Percentiles rank a stretch among this genome's conserved stretches.
phyloP scores from a whole-genome alignment of 2,113 vertebrate species.

The Barnardius zonarius region DNA sequence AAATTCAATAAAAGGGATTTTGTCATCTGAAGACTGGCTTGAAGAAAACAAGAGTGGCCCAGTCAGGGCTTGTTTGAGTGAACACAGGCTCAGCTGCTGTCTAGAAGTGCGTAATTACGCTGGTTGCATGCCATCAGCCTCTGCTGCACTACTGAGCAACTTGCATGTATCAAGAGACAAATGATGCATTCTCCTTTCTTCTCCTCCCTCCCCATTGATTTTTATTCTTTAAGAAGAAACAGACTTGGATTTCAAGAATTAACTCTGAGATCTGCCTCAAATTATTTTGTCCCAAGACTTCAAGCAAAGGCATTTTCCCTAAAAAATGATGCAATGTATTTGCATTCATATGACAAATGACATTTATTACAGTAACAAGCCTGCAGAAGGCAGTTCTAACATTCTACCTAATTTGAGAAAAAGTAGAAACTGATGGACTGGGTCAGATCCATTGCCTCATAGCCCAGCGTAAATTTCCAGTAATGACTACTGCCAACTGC shows the following conservation, averaged over 20 bases:
- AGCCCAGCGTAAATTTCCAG: neutral
- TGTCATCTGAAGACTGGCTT: neutral
- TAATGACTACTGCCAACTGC: neutral
- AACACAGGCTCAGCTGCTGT: neutral
- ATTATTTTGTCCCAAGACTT: neutral
- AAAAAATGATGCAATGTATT: neutral
- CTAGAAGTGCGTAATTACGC: fast-evolving
- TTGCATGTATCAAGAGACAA: neutral
- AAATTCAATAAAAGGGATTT: neutral
- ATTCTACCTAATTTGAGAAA: neutral
- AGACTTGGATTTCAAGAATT: neutral
- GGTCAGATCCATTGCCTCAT: neutral
- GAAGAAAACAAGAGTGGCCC: neutral
- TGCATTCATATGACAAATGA: neutral
- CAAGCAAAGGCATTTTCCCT: neutral
- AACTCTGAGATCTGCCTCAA: neutral
- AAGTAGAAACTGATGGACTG: neutral
- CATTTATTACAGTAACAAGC: neutral
- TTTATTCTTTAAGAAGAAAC: neutral
- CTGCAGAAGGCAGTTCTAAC: neutral
- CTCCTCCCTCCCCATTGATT: neutral
- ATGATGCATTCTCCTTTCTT: neutral
- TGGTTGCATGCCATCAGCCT: neutral
- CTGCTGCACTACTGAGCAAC: neutral
- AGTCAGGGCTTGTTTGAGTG: neutral